Evolutionary conservation across 35 echinoderm and acorn worm species (phyloP).

Genomic region (Patiria miniata): DNA sequence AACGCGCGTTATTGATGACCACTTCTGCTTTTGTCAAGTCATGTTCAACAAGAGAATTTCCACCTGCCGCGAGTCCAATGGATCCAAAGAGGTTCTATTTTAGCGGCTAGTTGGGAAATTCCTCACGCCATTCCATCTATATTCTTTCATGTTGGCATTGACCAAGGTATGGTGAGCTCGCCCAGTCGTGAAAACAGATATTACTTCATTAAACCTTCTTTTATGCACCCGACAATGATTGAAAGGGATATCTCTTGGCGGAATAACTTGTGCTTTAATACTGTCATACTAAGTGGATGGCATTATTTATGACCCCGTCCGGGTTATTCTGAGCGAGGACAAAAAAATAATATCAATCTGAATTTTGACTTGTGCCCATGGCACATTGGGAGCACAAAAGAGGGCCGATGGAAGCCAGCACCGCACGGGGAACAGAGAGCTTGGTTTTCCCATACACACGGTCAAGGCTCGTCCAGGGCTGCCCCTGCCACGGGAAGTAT

Average conservation of each 20-base stretch:
- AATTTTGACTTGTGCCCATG: too few species aligned
- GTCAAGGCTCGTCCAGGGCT: neutral
- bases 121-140: neutral
- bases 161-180: neutral
- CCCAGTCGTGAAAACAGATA: neutral
- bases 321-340: neutral
- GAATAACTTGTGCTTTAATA: neutral
- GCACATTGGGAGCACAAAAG: neutral
- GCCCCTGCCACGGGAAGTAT: neutral
- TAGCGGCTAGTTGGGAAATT: too few species aligned
- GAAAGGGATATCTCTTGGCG: neutral
- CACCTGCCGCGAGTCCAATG: too few species aligned
- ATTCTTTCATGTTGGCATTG: neutral
- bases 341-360: constrained; percentile 6
- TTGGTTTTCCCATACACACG: neutral
- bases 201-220: neutral
- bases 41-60: too few species aligned
- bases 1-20: too few species aligned
- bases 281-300: neutral
- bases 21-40: too few species aligned
- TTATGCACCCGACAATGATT: neutral
- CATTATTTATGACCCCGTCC: neutral
- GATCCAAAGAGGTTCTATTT: too few species aligned
- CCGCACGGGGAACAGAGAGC: neutral
- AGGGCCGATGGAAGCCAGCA: neutral